Base-by-base conservation (phyloP, 1,140 invertebrate genomes). In the Diplogasteroides magnus region DNA sequence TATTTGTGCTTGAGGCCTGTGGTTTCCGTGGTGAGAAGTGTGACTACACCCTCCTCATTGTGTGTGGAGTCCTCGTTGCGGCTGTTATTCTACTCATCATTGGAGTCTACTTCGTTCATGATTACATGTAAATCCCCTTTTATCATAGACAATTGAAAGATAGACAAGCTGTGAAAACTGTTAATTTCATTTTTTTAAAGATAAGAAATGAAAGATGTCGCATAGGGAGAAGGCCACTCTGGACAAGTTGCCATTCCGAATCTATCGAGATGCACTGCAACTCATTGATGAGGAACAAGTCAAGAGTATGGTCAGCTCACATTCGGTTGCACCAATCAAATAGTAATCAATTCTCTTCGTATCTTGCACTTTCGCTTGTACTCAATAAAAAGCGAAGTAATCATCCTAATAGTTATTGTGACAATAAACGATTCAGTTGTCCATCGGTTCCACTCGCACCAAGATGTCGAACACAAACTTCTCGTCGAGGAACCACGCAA, bases 171-270 rank as follows among this genome's bases (percentile, higher is more conserved):
- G n/a, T n/a, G n/a, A n/a, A n/a, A n/a, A n/a, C n/a, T n/a, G n/a
- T n/a, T n/a, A n/a, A n/a, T n/a, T n/a, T n/a, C n/a, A n/a, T n/a
- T n/a, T n/a, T n/a, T n/a, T n/a, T n/a, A n/a, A 48, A 48, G 6
- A 19, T 11, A 48, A 48, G 37, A 48, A 48, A 48, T 11, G 37
- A 19, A 48, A 48, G 19, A 19, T 19, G 37, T 19, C 37, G 19
- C n/a, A 66, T 82, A 80, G 79, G 31, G 78, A 81, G 65, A 80
- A 68, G 23, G 55, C 72, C 63, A 76, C 80, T 13, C 68, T 82
- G 68, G 71, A 79, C 31, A 83, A 76, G 71, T 81, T 83, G 74
- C 73, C 81, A 19, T 82, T 82, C 78, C 67, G 81, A 31, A 74
- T 82, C 57, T 79, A 77, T 57, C 59, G 71, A 29, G 80, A 83